phyloP scores from a whole-genome alignment of 2,797 vertebrate genomes.

The Anomalospiza imberbis region DNA sequence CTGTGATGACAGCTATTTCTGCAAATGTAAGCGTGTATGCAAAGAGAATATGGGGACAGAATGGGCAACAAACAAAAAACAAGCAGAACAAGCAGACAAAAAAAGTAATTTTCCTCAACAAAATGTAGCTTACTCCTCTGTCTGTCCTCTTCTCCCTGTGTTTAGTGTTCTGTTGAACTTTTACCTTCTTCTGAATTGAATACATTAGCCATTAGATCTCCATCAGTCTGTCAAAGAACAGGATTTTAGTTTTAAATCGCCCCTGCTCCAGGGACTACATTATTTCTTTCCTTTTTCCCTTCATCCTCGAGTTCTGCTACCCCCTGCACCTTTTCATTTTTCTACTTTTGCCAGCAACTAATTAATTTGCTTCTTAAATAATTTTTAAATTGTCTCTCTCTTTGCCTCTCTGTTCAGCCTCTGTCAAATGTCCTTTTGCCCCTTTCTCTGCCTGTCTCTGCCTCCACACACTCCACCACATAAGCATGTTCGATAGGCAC shows the following conservation, averaged over 20 bases:
- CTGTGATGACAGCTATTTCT: neutral
- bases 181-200: neutral
- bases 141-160: neutral
- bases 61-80: conserved; percentile 1
- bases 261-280: fast-evolving
- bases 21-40: neutral
- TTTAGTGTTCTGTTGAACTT: neutral
- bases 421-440: neutral
- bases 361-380: neutral
- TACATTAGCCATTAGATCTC: neutral
- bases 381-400: neutral
- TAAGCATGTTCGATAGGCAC: neutral
- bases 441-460: neutral
- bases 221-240: neutral
- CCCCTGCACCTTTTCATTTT: neutral
- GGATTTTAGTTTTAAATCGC: neutral
- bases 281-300: neutral
- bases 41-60: neutral
- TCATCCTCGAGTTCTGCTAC: neutral
- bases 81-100: neutral
- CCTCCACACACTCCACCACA: neutral
- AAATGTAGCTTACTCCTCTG: neutral
- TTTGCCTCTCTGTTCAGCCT: neutral
- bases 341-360: neutral
- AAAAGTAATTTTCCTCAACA: neutral